Percentiles rank a stretch among this genome's conserved stretches.
phyloP scores from a whole-genome alignment of 2,888 invertebrate species.

The Drosophila lutescens region DNA sequence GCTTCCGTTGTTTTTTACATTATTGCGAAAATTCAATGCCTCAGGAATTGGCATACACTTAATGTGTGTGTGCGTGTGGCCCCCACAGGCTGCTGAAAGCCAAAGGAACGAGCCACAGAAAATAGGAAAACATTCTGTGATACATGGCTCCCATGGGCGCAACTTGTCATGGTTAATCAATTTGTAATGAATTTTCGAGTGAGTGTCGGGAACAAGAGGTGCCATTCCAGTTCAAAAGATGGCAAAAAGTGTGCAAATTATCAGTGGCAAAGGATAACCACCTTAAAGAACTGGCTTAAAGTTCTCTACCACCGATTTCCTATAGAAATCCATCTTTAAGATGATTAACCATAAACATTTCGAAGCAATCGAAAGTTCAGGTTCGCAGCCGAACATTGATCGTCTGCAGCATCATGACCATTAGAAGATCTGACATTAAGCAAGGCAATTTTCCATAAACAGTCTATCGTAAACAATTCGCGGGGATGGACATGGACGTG shows the following conservation, averaged over 20 bases:
- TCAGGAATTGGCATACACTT: slow-evolving; percentile 1
- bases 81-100: slow-evolving; percentile 6
- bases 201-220: slow-evolving; percentile 1
- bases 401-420: slow-evolving; percentile 1
- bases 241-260: too few species aligned
- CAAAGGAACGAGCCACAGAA: not conserved
- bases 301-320: too few species aligned
- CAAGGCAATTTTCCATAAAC: slow-evolving; percentile 19
- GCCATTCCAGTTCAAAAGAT: not conserved
- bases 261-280: too few species aligned
- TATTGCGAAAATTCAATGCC: slow-evolving; percentile 17
- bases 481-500: slow-evolving; percentile 24
- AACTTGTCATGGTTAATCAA: slow-evolving; percentile 54
- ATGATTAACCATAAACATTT: not conserved
- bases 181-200: slow-evolving; percentile 53
- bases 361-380: too few species aligned
- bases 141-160: slow-evolving; percentile 39
- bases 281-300: too few species aligned
- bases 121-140: slow-evolving; percentile 31
- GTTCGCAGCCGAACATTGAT: not conserved
- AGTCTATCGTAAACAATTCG: slow-evolving; percentile 17
- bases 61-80: slow-evolving; percentile 8
- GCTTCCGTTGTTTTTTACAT: slow-evolving; percentile 1
- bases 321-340: too few species aligned
- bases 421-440: slow-evolving; percentile 15